Conservation (phyloP, 2,113 vertebrate species). For the Chascanopsetta lugubris region DNA sequence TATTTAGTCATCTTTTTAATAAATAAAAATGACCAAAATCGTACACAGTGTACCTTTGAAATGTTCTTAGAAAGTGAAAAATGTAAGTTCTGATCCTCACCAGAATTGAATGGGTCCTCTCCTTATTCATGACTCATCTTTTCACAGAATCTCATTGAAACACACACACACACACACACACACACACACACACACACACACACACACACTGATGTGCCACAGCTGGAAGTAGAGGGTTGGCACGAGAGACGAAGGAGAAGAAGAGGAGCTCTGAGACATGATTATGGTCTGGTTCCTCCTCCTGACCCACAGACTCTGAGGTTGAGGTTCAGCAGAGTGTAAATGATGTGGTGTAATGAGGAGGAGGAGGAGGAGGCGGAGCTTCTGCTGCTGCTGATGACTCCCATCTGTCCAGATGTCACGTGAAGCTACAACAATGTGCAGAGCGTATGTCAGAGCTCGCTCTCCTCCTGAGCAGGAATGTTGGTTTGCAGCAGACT, state of each 20-base stretch:
- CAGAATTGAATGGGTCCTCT: no score
- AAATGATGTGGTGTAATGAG: slow-evolving; percentile 72
- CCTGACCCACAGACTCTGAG: slow-evolving; percentile 37
- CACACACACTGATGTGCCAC: slow-evolving; percentile 1
- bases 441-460: slow-evolving; percentile 55
- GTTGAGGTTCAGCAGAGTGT: slow-evolving; percentile 61
- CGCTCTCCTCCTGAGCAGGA: slow-evolving; percentile 31
- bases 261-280: slow-evolving; percentile 31
- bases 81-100: no score
- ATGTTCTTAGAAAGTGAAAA: no score
- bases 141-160: no score
- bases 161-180: no score
- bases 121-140: no score
- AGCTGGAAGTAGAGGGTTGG: slow-evolving; percentile 30
- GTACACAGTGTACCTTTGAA: no score
- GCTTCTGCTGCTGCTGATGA: slow-evolving; percentile 72
- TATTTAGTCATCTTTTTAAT: no score
- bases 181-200: slow-evolving; percentile 15
- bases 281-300: slow-evolving; percentile 38
- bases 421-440: slow-evolving; percentile 63
- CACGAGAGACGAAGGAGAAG: neutral
- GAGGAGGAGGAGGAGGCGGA: no score
- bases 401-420: slow-evolving; percentile 65
- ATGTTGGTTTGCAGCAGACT: slow-evolving; percentile 34
- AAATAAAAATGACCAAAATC: no score